phyloP scores from a whole-genome alignment of 2,113 vertebrate species.

The Oceanites oceanicus region DNA sequence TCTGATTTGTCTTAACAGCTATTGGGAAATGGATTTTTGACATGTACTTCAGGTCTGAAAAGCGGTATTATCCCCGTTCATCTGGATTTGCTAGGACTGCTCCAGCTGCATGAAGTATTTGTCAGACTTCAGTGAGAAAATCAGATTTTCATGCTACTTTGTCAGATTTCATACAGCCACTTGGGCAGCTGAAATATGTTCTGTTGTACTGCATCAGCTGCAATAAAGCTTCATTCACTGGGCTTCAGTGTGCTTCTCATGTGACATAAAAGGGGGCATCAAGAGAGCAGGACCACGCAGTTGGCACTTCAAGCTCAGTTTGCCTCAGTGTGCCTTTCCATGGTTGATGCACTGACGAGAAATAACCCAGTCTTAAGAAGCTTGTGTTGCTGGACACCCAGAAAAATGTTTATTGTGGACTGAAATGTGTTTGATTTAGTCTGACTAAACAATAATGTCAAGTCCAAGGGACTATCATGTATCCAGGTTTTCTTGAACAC shows the following conservation, averaged over 20 bases:
- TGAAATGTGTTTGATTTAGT: background rate
- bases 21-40: background rate
- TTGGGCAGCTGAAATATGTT: background rate
- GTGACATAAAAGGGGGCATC: background rate
- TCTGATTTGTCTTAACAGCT: background rate
- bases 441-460: background rate
- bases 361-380: background rate
- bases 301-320: background rate
- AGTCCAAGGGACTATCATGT: background rate
- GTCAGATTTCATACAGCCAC: background rate
- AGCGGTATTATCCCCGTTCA: fast-evolving
- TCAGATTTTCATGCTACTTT: background rate
- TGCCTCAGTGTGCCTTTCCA: background rate
- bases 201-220: background rate
- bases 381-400: background rate
- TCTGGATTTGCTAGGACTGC: background rate
- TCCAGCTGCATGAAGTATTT: background rate
- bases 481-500: background rate
- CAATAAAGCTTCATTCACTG: background rate
- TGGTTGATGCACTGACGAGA: background rate
- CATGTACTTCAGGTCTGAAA: background rate
- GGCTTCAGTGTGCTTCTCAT: background rate
- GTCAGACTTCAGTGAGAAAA: background rate
- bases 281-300: fast-evolving
- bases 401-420: background rate